Conservation (phyloP, 2,797 vertebrate genomes). For the Semaprochilodus insignis region DNA sequence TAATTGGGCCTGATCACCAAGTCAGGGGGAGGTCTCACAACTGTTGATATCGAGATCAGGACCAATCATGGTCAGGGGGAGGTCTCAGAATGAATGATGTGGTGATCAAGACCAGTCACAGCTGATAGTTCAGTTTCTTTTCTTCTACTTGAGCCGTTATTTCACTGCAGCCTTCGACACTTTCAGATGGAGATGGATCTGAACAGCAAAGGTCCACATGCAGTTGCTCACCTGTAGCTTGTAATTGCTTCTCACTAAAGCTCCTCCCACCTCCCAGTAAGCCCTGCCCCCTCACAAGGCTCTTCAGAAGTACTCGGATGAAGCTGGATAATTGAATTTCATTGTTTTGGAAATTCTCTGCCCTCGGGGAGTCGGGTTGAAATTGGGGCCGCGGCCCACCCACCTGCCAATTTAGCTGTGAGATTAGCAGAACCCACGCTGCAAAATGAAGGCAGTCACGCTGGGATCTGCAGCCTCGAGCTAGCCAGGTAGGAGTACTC, state of each 20-base stretch:
- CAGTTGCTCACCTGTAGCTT: not conserved
- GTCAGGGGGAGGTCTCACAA: no score
- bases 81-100: no score
- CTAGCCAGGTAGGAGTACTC: constrained; percentile 14
- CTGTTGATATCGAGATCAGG: no score
- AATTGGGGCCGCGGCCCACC: constrained; percentile 53
- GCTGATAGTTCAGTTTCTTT: no score
- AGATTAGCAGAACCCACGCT: constrained; percentile 46
- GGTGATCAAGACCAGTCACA: no score
- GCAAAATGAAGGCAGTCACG: constrained; percentile 40
- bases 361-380: constrained; percentile 14
- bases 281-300: not conserved
- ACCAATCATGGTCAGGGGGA: no score
- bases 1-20: no score
- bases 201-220: no score
- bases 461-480: constrained; percentile 40
- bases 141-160: no score
- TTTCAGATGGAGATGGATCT: no score
- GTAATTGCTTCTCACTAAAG: not conserved
- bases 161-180: no score
- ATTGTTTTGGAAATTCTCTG: constrained; percentile 39
- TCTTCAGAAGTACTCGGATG: constrained; percentile 5
- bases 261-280: not conserved
- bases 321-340: constrained; percentile 21
- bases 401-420: constrained; percentile 50